These are phyloP conservation scores for Nannoperca australis DNA, from an alignment of 2,797 vertebrate genomes.

Conservation along the genomic window DNA sequence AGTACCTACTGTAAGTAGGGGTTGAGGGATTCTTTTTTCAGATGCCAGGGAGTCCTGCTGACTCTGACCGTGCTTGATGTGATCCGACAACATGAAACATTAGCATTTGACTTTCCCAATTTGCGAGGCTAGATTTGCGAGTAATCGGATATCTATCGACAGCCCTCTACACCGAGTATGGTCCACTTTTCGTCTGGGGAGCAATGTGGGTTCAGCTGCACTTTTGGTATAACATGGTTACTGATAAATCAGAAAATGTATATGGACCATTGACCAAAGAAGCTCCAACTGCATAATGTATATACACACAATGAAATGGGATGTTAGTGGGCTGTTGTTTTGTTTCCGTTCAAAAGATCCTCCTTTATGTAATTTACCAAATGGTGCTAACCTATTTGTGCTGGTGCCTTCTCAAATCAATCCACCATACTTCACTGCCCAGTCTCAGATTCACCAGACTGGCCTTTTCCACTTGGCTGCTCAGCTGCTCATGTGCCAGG, in stretches of 20 bases:
- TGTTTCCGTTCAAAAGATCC: conserved; percentile 3
- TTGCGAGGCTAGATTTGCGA: conserved; percentile 41
- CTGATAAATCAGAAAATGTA: conserved; percentile 30
- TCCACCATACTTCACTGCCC: conserved; percentile 22
- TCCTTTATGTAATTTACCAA: conserved; percentile 39
- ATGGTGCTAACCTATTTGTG: conserved; percentile 33
- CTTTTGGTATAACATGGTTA: conserved; percentile 15
- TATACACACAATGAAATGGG: conserved; percentile 16
- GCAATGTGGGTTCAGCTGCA: conserved; percentile 39
- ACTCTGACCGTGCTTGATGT: conserved; percentile 47
- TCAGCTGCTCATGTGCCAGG: conserved; percentile 53
- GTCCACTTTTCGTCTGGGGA: conserved; percentile 46
- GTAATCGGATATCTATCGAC: conserved; percentile 63
- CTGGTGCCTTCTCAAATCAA: conserved; percentile 33
- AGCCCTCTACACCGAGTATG: conserved; percentile 12
- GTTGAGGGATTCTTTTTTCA: conserved; percentile 21
- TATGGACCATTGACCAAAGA: conserved; percentile 12
- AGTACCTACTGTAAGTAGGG: conserved; percentile 39
- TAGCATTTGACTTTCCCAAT: conserved; percentile 59
- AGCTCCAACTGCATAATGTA: background rate
- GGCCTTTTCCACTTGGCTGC: conserved; percentile 79
- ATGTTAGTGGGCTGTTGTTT: conserved; percentile 1
- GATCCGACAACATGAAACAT: conserved; percentile 57
- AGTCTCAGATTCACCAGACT: conserved; percentile 75
- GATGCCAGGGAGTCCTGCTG: conserved; percentile 31